Evolutionary conservation across 2,113 vertebrate genomes (phyloP).

Genomic region (Anseranas semipalmata): DNA sequence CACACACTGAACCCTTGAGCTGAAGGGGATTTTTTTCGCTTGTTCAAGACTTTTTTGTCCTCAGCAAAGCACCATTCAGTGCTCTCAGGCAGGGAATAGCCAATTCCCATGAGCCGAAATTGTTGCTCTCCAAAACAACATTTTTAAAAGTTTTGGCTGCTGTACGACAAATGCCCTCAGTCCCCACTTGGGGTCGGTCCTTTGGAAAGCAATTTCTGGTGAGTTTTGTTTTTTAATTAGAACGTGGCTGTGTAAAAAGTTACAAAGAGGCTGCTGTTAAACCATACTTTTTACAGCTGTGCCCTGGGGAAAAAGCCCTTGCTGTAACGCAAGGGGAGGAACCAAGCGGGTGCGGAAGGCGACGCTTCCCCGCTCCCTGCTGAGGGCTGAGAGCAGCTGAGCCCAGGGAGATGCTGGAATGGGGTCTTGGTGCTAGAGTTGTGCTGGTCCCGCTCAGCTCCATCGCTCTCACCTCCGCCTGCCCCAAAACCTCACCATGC

Average conservation of each 20-base stretch:
- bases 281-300: background rate
- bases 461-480: background rate
- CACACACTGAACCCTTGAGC: background rate
- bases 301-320: background rate
- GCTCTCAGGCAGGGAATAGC: background rate
- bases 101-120: background rate
- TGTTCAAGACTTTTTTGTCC: background rate
- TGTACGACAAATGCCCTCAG: background rate
- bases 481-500: fast-evolving
- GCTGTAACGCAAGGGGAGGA: background rate
- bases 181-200: background rate
- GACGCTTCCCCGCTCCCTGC: background rate
- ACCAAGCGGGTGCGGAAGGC: background rate
- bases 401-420: background rate
- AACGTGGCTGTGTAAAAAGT: background rate
- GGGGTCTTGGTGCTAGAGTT: background rate
- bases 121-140: background rate
- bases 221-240: constrained; percentile 45
- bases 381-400: background rate
- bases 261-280: background rate
- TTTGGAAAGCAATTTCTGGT: constrained; percentile 42
- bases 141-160: background rate
- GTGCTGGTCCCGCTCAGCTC: background rate
- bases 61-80: background rate
- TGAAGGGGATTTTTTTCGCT: background rate